These are phyloP conservation scores for Pedetes capensis DNA, from an alignment of 2,113 vertebrate species.

Conservation along the genomic window DNA sequence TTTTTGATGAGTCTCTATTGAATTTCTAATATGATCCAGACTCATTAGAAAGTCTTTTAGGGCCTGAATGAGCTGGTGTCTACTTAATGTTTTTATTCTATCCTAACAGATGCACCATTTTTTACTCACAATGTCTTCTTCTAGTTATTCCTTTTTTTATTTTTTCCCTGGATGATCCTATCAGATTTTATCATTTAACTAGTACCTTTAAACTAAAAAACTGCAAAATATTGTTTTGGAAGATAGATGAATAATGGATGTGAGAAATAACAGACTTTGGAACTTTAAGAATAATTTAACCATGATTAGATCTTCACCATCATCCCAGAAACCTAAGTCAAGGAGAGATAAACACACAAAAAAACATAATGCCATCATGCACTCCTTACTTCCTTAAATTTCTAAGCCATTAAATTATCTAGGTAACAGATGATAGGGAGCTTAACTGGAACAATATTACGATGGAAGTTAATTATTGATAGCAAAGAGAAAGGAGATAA, in stretches of 20 bases:
- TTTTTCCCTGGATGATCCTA: not conserved
- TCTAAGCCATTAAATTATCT: not conserved
- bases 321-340: not conserved
- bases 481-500: not conserved
- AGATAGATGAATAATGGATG: not conserved
- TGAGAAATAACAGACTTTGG: not conserved
- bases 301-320: not conserved
- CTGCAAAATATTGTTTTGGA: not conserved
- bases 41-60: not conserved
- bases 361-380: not conserved
- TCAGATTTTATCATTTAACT: not conserved
- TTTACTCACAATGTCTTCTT: not conserved
- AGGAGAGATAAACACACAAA: not conserved
- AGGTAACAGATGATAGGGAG: not conserved
- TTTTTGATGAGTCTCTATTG: not conserved
- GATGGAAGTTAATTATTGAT: not conserved
- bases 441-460: not conserved
- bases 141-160: not conserved
- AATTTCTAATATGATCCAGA: not conserved
- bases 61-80: not conserved
- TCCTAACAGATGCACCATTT: not conserved
- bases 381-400: too few relatives aligned
- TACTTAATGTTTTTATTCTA: not conserved
- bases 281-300: not conserved
- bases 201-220: not conserved